Conservation (phyloP, 2,888 invertebrate species). For the Merodon equestris region DNA sequence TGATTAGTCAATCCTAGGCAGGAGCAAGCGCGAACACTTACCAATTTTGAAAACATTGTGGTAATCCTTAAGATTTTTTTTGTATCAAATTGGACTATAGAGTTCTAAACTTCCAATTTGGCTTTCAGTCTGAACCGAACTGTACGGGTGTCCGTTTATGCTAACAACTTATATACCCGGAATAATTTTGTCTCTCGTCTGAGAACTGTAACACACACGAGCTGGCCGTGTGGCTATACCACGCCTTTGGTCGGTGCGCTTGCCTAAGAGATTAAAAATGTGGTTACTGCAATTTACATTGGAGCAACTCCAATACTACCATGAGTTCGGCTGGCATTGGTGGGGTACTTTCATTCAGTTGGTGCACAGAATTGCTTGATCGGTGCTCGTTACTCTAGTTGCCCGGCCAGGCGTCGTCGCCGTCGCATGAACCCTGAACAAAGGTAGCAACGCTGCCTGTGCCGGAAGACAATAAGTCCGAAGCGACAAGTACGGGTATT, state of each 20-base stretch:
- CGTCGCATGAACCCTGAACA: conserved; percentile 28
- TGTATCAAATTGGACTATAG: conserved; percentile 78
- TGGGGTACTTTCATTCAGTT: conserved; percentile 63
- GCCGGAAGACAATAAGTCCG: conserved; percentile 64
- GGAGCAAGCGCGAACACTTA: conserved; percentile 71
- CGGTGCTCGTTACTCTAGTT: conserved; percentile 23
- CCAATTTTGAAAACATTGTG: conserved; percentile 78
- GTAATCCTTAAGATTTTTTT: conserved; percentile 35
- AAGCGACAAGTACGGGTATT: conserved; percentile 18
- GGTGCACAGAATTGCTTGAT: conserved; percentile 47
- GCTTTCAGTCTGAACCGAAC: conserved; percentile 76
- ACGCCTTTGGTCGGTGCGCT: conserved; percentile 59
- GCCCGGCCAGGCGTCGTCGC: conserved; percentile 1
- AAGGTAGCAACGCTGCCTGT: conserved; percentile 42
- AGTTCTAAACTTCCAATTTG: conserved; percentile 79
- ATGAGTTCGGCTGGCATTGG: conserved; percentile 16
- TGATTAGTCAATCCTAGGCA: conserved; percentile 33
- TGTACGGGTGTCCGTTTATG: conserved; percentile 73
- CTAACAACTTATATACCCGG: conserved; percentile 77
- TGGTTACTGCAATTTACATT: conserved; percentile 67
- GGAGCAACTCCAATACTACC: conserved; percentile 46
- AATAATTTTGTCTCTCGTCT: conserved; percentile 63
- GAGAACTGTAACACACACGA: conserved; percentile 63
- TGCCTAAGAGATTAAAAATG: conserved; percentile 68
- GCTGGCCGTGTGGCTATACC: conserved; percentile 49